Evolutionary conservation across 2,113 vertebrate genomes (phyloP).

Genomic region (Hystrix cristata): DNA sequence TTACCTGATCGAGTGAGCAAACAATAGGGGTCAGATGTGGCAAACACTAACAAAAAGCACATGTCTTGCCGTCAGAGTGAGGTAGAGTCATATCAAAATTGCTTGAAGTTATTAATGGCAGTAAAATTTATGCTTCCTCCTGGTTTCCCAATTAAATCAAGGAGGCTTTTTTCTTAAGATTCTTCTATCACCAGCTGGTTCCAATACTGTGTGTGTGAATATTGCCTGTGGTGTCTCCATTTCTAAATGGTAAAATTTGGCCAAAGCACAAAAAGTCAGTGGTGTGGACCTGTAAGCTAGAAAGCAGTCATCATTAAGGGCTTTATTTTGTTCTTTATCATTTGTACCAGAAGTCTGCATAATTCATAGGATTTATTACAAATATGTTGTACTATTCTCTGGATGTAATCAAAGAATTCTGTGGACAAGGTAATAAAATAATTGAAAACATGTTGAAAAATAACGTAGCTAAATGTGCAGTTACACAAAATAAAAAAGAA

Average conservation of each 20-base stretch:
- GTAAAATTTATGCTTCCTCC: slow-evolving; percentile 99
- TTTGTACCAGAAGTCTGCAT: slow-evolving; percentile 70
- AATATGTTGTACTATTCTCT: slow-evolving; percentile 51
- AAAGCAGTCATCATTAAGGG: slow-evolving; percentile 85
- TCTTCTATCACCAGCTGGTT: slow-evolving; percentile 94
- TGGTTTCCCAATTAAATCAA: slow-evolving; percentile 97
- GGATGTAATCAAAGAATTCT: slow-evolving; percentile 63
- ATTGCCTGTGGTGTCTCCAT: slow-evolving; percentile 90
- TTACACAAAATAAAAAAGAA: background rate
- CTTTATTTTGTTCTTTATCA: slow-evolving; percentile 83
- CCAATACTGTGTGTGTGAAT: slow-evolving; percentile 92
- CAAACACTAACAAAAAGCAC: slow-evolving; percentile 95
- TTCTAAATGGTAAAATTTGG: slow-evolving; percentile 85
- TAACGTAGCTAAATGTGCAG: slow-evolving; percentile 3
- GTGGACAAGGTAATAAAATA: slow-evolving; percentile 61
- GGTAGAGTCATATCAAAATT: slow-evolving; percentile 90
- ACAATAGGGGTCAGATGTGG: slow-evolving; percentile 91
- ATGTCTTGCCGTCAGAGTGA: slow-evolving; percentile 91
- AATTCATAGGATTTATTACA: slow-evolving; percentile 50
- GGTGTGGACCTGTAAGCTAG: slow-evolving; percentile 80
- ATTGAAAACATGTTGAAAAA: slow-evolving; percentile 69
- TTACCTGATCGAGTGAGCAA: slow-evolving; percentile 91
- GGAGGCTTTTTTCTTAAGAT: slow-evolving; percentile 90
- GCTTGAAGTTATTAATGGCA: slow-evolving; percentile 97
- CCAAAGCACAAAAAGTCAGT: slow-evolving; percentile 87